phyloP scores from a whole-genome alignment of 1,140 invertebrate genomes.

The Platyscapa corneri region DNA sequence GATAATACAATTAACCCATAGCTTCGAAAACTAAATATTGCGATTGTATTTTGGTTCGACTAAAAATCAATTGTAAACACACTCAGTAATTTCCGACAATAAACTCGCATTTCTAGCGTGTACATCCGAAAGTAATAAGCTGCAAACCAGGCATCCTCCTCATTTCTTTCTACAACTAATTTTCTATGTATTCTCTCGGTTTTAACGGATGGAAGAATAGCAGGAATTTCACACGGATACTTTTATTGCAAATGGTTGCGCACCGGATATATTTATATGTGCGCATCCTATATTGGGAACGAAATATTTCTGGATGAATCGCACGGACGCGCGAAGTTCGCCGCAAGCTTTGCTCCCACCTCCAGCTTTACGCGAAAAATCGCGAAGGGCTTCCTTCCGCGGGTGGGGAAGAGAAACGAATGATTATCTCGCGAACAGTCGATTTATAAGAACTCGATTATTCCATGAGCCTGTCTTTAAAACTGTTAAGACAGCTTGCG shows the following conservation, averaged over 20 bases:
- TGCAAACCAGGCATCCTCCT: neutral
- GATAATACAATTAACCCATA: too few relatives aligned
- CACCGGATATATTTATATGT: constrained; percentile 56
- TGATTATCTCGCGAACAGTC: neutral
- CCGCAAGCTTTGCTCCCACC: neutral
- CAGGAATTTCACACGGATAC: constrained; percentile 56
- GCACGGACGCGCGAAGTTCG: constrained; percentile 13
- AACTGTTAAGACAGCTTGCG: too few relatives aligned
- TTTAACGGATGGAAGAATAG: constrained; percentile 9
- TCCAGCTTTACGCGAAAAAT: neutral
- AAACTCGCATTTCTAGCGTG: neutral
- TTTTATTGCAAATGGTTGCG: constrained; percentile 57
- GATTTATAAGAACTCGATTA: neutral
- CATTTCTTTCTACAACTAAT: neutral
- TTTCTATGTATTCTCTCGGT: neutral
- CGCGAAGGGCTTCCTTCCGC: neutral
- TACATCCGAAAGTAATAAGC: neutral
- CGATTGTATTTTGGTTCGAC: too few relatives aligned
- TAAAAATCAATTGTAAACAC: neutral
- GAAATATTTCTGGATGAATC: constrained; percentile 59
- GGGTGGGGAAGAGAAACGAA: too few relatives aligned
- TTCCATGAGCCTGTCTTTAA: neutral
- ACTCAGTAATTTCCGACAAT: neutral
- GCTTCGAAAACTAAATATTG: too few relatives aligned
- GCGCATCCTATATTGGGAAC: constrained; percentile 59